Evolutionary conservation across 2,888 invertebrate genomes (phyloP), one percentile per base, ranked within the genome.

Genomic region (Mechanitis mazaeus): DNA sequence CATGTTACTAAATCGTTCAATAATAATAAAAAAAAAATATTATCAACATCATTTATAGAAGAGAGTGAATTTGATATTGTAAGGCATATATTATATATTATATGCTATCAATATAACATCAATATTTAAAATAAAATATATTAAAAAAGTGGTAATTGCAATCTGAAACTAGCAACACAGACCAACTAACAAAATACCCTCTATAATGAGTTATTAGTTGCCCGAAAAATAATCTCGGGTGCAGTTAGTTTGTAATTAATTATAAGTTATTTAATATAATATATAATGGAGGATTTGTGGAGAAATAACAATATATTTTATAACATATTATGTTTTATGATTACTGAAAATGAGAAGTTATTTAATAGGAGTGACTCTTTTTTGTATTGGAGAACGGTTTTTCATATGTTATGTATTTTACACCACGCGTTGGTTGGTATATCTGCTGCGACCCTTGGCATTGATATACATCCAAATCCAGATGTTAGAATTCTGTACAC

Each of bases 301-400:
- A 82, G 80, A 45, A 82, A 85, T 38, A 80, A 73, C 58, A 88
- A 87, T 59, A 77, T 86, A 55, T 82, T 84, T 64, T 86, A 86
- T 64, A 87, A 87, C 33, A 60, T 87, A 58, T 63, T 88, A 53
- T 85, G 87, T 60, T 85, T 86, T 72, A 72, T 88, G 1, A 85
- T 88, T 63, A 83, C 84, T 0, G 86, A 88, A 76, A 87, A 88
- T 56, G 86, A 87, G 59, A 87, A 87, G 20, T 71, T 86, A 0
- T 87, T 86, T 20, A 83, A 87, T 62, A 71, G 84, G 5, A 86
- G 77, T 72, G 87, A 87, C 20, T 73, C 81, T 0, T 79, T 74
- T 42, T 66, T 87, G 45, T 88, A 88, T 46, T 87, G 86, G 88
- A 76, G 75, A 0, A 87, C 87, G 0, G 85, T 87, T 0, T 74